Conservation (phyloP, 2,113 vertebrate species). For the Barnardius zonarius region DNA sequence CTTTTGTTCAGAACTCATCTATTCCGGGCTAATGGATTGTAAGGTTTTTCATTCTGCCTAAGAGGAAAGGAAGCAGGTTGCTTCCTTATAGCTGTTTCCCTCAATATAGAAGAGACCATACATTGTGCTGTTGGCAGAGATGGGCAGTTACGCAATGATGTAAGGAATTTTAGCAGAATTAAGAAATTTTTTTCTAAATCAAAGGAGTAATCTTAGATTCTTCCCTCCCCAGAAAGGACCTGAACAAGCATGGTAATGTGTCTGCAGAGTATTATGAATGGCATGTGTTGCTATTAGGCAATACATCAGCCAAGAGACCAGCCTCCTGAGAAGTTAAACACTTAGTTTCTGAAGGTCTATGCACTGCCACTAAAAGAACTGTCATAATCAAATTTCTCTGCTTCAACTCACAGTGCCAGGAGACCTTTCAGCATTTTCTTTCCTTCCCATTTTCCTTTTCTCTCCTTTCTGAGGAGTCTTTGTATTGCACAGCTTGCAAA, state of each 20-base stretch:
- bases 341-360: not conserved
- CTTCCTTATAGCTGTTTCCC: not conserved
- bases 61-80: not conserved
- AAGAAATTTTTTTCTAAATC: not conserved
- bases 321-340: not conserved
- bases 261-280: not conserved
- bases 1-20: not conserved
- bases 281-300: not conserved
- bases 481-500: not conserved
- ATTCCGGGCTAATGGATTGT: not conserved
- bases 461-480: not conserved
- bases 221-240: not conserved
- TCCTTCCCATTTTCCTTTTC: not conserved
- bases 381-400: not conserved
- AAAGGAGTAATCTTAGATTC: not conserved
- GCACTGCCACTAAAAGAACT: not conserved
- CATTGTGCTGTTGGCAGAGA: not conserved
- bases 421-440: not conserved
- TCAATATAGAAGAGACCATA: not conserved
- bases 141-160: accelerated
- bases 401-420: not conserved
- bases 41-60: not conserved
- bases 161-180: not conserved
- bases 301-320: not conserved
- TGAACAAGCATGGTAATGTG: not conserved